phyloP scores from a whole-genome alignment of 2,797 vertebrate genomes.

The Danio choprae region DNA sequence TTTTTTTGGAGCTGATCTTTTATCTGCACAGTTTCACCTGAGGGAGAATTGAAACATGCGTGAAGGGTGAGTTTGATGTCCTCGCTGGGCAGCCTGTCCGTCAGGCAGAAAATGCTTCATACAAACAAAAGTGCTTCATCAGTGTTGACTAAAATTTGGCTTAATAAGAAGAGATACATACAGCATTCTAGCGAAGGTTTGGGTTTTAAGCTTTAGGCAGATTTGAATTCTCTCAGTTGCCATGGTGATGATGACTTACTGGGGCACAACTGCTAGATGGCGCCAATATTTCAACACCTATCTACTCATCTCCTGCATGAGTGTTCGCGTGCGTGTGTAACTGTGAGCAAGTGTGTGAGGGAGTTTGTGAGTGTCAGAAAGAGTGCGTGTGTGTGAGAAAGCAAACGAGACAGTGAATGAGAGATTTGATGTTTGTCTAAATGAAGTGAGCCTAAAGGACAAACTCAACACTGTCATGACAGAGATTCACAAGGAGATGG shows the following conservation, averaged over 20 bases:
- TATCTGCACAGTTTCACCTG: constrained; percentile 24
- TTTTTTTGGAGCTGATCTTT: neutral
- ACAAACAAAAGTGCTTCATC: neutral
- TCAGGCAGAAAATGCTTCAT: neutral
- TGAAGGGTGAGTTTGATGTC: constrained; percentile 5
- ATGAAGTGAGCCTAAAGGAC: constrained; percentile 31
- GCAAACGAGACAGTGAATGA: constrained; percentile 1
- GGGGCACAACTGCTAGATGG: constrained; percentile 49
- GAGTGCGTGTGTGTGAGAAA: constrained; percentile 26
- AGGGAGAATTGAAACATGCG: constrained; percentile 30
- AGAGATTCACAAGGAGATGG: constrained; percentile 5
- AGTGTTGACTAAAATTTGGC: neutral
- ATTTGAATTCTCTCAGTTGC: constrained; percentile 47
- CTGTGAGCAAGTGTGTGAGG: constrained; percentile 28
- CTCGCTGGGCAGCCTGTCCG: neutral
- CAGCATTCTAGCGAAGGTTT: constrained; percentile 22
- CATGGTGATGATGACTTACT: constrained; percentile 37
- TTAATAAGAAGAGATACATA: neutral
- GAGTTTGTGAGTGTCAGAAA: constrained; percentile 25
- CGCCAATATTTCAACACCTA: constrained; percentile 51
- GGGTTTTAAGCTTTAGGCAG: constrained; percentile 33
- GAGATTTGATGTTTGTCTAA: constrained; percentile 32
- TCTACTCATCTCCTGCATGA: constrained; percentile 40
- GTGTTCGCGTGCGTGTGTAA: constrained; percentile 31
- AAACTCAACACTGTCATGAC: constrained; percentile 22